Conservation (phyloP, 2,888 invertebrate species). For the Coelogynopora nodosa region DNA sequence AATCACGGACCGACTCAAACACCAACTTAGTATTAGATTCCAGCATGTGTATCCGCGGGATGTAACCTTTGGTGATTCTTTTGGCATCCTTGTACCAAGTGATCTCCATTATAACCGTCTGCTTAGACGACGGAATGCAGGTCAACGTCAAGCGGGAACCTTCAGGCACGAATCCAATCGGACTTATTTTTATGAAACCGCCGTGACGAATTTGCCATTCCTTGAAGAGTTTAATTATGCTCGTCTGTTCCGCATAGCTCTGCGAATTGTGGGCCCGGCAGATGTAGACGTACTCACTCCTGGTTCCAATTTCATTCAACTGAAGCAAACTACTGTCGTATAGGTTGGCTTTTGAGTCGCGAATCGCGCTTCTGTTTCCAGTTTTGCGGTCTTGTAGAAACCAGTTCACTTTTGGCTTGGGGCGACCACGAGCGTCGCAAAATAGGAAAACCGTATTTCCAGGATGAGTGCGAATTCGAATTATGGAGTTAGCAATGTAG, state of each 20-base stretch:
- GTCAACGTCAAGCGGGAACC: not conserved
- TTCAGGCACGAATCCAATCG: not conserved
- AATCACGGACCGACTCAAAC: not conserved
- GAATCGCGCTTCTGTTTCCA: not conserved
- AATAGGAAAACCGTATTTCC: not conserved
- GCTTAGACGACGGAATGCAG: not conserved
- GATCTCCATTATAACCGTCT: not conserved
- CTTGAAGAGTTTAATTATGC: not conserved
- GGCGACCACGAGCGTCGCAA: not conserved
- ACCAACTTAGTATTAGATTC: not conserved
- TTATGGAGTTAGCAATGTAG: not conserved
- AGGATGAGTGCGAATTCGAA: not conserved
- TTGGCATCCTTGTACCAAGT: not conserved
- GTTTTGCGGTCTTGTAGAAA: not conserved
- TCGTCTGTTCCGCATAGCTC: not conserved
- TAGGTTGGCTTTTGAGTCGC: not conserved
- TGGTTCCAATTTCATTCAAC: not conserved
- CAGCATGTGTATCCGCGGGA: not conserved
- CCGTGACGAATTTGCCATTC: not conserved
- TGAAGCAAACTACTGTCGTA: not conserved
- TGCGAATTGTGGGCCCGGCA: not conserved
- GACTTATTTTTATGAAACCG: not conserved
- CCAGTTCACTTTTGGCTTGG: not conserved
- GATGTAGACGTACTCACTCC: not conserved
- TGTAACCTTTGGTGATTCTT: not conserved